Evolutionary conservation across 2,113 vertebrate species (phyloP).

Genomic region (Pica pica): DNA sequence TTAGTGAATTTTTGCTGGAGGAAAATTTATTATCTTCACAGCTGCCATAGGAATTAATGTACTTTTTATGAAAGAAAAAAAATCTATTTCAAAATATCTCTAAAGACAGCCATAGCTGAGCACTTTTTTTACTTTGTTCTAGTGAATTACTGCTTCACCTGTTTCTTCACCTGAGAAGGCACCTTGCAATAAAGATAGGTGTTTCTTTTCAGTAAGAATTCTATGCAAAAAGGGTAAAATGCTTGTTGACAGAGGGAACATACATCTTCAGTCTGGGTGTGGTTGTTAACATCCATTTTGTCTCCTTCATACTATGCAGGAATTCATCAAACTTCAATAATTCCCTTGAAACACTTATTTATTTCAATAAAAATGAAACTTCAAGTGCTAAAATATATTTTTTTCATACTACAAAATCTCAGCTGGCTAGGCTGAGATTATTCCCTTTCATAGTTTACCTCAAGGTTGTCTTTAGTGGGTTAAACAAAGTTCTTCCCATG

Average conservation of each 20-base stretch:
- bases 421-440: not conserved
- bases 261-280: not conserved
- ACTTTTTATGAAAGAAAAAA: not conserved
- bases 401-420: not conserved
- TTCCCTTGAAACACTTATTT: not conserved
- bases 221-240: not conserved
- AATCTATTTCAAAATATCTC: not conserved
- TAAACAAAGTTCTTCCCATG: not conserved
- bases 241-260: not conserved
- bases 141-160: not conserved
- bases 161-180: not conserved
- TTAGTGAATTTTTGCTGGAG: not conserved
- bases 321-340: not conserved
- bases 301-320: rapidly evolving
- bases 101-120: not conserved
- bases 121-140: not conserved
- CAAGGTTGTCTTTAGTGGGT: not conserved
- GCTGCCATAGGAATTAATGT: not conserved
- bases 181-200: not conserved
- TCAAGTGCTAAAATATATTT: not conserved
- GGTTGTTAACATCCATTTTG: not conserved
- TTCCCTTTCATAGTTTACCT: not conserved
- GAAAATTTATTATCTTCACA: not conserved
- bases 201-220: not conserved
- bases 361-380: not conserved